Percentiles rank a stretch among this genome's conserved stretches.
Conservation (phyloP, 2,797 vertebrate species). For the Cirrhinus mrigala region DNA sequence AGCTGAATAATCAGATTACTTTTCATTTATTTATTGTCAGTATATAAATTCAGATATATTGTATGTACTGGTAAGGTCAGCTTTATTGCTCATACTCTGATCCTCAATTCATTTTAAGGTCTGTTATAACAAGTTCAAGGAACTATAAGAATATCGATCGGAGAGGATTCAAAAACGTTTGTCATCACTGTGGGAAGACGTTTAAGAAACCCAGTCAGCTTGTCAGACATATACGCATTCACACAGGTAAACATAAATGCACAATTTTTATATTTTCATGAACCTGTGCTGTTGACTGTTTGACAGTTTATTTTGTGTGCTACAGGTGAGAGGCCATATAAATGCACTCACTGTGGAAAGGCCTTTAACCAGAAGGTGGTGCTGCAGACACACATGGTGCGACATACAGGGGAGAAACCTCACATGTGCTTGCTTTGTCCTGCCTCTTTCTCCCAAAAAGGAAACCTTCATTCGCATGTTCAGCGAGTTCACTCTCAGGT, state of each 20-base stretch:
- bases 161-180: conserved; percentile 94
- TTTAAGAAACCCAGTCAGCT: conserved; percentile 99
- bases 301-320: neutral
- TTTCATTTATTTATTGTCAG: neutral
- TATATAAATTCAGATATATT: neutral
- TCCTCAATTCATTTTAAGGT: conserved; percentile 70
- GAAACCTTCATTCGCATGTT: conserved; percentile 97
- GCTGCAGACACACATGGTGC: conserved; percentile 97
- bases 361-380: conserved; percentile 99
- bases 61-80: neutral
- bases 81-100: neutral
- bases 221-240: conserved; percentile 94
- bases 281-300: neutral
- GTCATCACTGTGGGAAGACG: conserved; percentile 95
- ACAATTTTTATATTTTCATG: neutral
- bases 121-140: conserved; percentile 83
- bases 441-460: conserved; percentile 97
- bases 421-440: conserved; percentile 96
- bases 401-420: conserved; percentile 97
- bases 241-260: conserved; percentile 84
- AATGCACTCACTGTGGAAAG: conserved; percentile 92
- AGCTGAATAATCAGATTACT: neutral
- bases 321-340: conserved; percentile 94
- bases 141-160: conserved; percentile 97
- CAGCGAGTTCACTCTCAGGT: conserved; percentile 98